Evolutionary conservation across 2,797 vertebrate species (phyloP).

Genomic region (Carcharodon carcharias): DNA sequence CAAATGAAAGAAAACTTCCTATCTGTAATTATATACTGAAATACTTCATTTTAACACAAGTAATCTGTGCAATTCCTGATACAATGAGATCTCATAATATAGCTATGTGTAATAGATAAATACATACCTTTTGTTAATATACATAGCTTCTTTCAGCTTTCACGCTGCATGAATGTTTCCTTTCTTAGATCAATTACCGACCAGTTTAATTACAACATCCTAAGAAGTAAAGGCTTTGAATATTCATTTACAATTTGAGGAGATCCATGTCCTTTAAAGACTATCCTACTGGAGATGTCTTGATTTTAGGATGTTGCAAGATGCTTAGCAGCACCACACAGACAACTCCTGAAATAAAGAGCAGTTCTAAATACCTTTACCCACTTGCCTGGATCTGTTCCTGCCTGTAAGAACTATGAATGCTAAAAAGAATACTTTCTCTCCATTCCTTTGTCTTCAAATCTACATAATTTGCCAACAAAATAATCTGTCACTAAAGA

Average conservation of each 20-base stretch:
- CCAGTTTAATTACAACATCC: neutral
- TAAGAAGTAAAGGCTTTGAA: neutral
- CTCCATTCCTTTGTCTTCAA: neutral
- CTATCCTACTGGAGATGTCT: neutral
- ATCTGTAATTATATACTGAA: slow-evolving; percentile 23
- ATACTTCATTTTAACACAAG: neutral
- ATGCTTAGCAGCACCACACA: neutral
- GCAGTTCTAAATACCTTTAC: slow-evolving; percentile 2
- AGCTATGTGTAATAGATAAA: neutral
- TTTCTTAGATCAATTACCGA: neutral
- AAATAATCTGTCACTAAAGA: neutral
- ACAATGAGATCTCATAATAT: neutral
- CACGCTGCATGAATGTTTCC: neutral
- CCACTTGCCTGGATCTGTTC: neutral
- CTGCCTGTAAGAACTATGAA: neutral
- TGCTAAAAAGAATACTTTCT: neutral
- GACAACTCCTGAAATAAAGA: slow-evolving; percentile 10
- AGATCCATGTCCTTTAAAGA: neutral
- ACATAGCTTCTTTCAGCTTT: neutral
- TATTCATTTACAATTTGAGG: slow-evolving; percentile 34
- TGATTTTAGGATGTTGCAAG: neutral
- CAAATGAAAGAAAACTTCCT: neutral
- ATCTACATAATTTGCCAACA: neutral
- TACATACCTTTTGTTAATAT: slow-evolving; percentile 13
- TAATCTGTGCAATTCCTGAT: neutral